phyloP scores from a whole-genome alignment of 2,888 invertebrate species.

The Ctenicera cuprea region DNA sequence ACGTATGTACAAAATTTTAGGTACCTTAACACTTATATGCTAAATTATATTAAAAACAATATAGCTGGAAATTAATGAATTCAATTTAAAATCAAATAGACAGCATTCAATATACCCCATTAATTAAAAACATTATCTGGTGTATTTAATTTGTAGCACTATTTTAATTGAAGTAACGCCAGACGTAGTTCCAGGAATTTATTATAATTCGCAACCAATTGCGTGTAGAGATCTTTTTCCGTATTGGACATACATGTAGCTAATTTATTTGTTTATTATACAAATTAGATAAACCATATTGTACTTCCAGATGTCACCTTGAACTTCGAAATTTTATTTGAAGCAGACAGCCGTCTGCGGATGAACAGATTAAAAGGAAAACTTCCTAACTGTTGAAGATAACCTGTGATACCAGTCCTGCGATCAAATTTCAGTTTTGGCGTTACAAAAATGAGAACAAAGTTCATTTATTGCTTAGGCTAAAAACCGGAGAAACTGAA shows the following conservation, averaged over 20 bases:
- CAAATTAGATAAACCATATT: slow-evolving; percentile 29
- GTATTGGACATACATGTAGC: slow-evolving; percentile 15
- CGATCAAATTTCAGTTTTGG: too few species aligned
- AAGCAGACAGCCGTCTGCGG: slow-evolving; percentile 16
- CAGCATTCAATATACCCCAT: too few species aligned
- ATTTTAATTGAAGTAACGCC: background rate
- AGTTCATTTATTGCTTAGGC: background rate
- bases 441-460: background rate
- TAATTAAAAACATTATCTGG: too few species aligned
- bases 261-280: slow-evolving; percentile 42
- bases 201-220: slow-evolving; percentile 2
- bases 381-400: background rate
- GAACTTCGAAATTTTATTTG: slow-evolving; percentile 33
- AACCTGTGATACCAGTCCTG: background rate
- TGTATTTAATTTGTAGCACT: background rate
- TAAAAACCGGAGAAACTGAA: too few species aligned
- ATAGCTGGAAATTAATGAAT: too few species aligned
- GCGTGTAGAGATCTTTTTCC: slow-evolving; percentile 33
- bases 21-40: too few species aligned
- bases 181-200: slow-evolving; percentile 33
- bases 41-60: too few species aligned
- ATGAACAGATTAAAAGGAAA: background rate
- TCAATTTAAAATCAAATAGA: background rate
- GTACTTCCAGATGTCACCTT: slow-evolving; percentile 40
- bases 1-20: too few species aligned